These are phyloP conservation scores for Palythoa grandis DNA, from an alignment of 92 coral and sea anemone genomes.

Conservation along the genomic window DNA sequence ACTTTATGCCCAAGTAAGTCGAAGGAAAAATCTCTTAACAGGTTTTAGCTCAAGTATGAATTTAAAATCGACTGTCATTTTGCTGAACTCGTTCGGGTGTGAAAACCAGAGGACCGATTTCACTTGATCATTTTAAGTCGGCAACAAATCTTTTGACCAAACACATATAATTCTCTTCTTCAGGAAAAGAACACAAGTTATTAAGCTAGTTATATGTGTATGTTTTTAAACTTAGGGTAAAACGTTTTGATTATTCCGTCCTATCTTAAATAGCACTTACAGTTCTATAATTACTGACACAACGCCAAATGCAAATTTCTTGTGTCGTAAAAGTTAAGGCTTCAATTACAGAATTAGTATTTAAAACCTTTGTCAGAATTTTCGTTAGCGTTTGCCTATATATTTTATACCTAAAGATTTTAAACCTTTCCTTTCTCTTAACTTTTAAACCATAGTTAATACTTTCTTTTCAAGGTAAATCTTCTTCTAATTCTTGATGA, in stretches of 20 bases:
- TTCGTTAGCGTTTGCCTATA: not conserved
- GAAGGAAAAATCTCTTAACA: not conserved
- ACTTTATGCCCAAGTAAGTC: conserved; percentile 92
- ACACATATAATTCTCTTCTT: not conserved
- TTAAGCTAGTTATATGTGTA: not conserved
- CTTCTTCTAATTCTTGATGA: no score
- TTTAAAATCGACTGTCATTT: conserved; percentile 21
- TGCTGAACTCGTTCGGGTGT: conserved; percentile 27
- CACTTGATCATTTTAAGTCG: conserved; percentile 36
- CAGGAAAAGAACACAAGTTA: not conserved
- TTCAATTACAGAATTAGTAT: not conserved
- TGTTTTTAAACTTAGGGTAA: not conserved
- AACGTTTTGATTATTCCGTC: not conserved
- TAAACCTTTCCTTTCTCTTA: not conserved
- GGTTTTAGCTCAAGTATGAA: conserved; percentile 11
- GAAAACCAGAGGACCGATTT: conserved; percentile 17
- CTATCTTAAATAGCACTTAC: conserved; percentile 24
- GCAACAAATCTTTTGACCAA: not conserved
- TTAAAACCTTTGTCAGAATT: not conserved
- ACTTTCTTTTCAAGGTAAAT: not conserved
- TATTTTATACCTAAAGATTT: not conserved
- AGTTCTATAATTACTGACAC: conserved; percentile 23
- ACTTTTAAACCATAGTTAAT: not conserved
- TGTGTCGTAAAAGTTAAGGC: conserved; percentile 18
- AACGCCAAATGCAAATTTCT: conserved; percentile 45